These are phyloP conservation scores for Raja brachyura DNA, from an alignment of 2,113 vertebrate genomes.

Conservation along the genomic window DNA sequence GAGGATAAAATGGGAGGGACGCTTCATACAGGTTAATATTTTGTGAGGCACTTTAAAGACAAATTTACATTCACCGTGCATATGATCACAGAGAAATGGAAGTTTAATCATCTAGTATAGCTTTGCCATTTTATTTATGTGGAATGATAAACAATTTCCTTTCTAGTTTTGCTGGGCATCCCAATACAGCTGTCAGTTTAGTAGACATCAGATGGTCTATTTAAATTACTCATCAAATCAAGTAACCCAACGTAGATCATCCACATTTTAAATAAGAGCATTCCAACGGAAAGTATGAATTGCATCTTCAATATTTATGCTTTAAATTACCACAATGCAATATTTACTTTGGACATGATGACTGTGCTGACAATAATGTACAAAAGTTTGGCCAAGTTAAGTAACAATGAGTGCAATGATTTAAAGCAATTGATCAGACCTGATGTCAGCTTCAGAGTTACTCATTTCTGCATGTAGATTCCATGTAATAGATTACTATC, in stretches of 20 bases:
- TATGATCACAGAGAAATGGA: not conserved
- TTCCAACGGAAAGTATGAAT: not conserved
- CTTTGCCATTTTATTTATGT: not conserved
- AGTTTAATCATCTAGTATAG: not conserved
- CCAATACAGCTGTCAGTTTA: not conserved
- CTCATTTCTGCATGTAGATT: no score
- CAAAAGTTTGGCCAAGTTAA: conserved; percentile 53
- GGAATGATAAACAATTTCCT: not conserved
- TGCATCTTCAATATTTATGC: not conserved
- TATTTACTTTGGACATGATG: not conserved
- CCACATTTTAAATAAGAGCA: not conserved
- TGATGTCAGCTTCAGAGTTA: conserved; percentile 56
- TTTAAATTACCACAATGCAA: conserved; percentile 2
- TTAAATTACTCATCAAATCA: not conserved
- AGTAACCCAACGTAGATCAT: not conserved
- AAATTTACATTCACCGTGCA: not conserved
- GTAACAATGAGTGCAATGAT: conserved; percentile 51
- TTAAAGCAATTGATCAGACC: conserved; percentile 52
- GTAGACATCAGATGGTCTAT: conserved; percentile 15
- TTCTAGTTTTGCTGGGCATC: not conserved
- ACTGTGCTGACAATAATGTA: conserved; percentile 38
- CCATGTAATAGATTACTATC: no score
- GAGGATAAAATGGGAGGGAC: not conserved
- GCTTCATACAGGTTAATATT: not conserved
- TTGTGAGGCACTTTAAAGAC: not conserved